Percentiles rank a stretch among this genome's conserved stretches.
These are phyloP conservation scores for Syrmaticus mikado DNA, from an alignment of 2,113 vertebrate species.

Conservation along the genomic window DNA sequence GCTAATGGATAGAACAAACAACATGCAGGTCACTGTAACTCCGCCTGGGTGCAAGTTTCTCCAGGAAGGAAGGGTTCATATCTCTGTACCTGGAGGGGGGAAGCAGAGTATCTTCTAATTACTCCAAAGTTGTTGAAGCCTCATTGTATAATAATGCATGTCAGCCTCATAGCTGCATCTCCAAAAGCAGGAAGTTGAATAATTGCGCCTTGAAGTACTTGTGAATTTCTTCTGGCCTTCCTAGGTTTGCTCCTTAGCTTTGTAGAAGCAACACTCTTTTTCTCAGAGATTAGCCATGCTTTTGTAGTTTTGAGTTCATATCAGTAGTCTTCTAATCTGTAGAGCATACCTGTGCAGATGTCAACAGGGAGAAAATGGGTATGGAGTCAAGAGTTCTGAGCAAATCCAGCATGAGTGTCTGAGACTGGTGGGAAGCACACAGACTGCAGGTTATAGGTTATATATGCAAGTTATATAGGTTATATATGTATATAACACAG, in stretches of 20 bases:
- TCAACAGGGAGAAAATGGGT: background rate
- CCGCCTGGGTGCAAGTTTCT: background rate
- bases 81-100: background rate
- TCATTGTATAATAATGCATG: background rate
- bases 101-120: background rate
- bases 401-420: background rate
- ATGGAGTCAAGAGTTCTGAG: background rate
- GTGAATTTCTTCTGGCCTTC: background rate
- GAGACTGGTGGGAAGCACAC: background rate
- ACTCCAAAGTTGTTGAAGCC: background rate
- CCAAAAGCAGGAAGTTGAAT: background rate
- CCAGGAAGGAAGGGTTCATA: background rate
- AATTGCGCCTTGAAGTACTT: background rate
- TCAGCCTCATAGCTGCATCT: background rate
- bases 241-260: background rate
- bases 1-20: background rate
- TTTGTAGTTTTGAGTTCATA: background rate
- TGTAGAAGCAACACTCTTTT: background rate
- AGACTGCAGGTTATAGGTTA: background rate
- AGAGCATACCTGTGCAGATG: background rate
- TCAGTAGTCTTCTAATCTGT: background rate
- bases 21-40: background rate
- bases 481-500: background rate
- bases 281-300: background rate
- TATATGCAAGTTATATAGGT: too few relatives aligned